Evolutionary conservation across 2,888 invertebrate genomes (phyloP).

Genomic region (Cephalotes varians): DNA sequence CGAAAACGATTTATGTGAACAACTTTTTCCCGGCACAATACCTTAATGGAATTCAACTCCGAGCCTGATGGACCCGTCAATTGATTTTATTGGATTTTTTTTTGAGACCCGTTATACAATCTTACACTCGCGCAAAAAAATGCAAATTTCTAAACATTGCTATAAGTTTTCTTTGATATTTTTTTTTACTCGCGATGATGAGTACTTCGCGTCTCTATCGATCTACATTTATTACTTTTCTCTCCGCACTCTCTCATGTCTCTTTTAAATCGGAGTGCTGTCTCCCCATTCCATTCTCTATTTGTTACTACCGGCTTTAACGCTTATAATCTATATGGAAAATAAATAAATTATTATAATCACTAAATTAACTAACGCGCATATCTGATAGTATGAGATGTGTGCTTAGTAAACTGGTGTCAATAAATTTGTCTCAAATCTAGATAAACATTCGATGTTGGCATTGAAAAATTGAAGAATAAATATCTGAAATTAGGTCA

Average conservation of each 20-base stretch:
- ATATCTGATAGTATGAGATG: neutral
- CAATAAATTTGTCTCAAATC: neutral
- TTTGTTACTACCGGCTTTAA: constrained; percentile 10
- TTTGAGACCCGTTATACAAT: neutral
- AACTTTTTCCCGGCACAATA: constrained; percentile 34
- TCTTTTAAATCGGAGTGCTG: neutral
- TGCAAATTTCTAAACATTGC: constrained; percentile 17
- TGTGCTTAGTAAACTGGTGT: neutral
- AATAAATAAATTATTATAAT: constrained; percentile 9
- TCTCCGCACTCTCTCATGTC: neutral
- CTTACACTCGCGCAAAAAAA: constrained; percentile 2
- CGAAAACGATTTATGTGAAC: constrained; percentile 33
- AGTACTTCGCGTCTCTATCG: constrained; percentile 4
- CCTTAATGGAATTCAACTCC: constrained; percentile 9
- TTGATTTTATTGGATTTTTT: constrained; percentile 11
- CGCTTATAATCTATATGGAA: neutral
- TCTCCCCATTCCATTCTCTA: constrained; percentile 13
- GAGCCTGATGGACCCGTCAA: neutral
- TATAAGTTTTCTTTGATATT: constrained; percentile 1
- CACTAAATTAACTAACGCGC: neutral
- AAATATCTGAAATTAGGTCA: constrained; percentile 22
- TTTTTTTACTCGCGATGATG: constrained; percentile 3
- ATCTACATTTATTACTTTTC: constrained; percentile 25
- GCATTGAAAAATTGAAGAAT: neutral
- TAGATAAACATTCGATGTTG: neutral